A percentile compares a stretch with the other conserved stretches of the same genome.
Evolutionary conservation across 1,140 invertebrate species (phyloP).

Genomic region (Asbolus verrucosus): DNA sequence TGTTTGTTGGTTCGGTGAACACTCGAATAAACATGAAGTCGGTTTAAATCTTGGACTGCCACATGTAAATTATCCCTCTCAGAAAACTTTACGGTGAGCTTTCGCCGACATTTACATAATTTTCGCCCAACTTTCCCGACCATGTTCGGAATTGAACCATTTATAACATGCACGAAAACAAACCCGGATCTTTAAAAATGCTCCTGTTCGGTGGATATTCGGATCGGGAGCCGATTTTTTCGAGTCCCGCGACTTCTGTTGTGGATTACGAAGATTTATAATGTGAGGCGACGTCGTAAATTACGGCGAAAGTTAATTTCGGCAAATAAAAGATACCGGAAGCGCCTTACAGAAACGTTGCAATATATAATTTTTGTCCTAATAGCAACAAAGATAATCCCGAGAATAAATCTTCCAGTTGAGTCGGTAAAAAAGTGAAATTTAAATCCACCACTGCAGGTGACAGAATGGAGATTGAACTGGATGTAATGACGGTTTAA

Average conservation of each 20-base stretch:
- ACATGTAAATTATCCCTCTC: slow-evolving; percentile 9
- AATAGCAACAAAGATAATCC: slow-evolving; percentile 10
- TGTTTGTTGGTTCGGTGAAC: not conserved
- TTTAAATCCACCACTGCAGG: slow-evolving; percentile 8
- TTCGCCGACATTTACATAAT: slow-evolving; percentile 33
- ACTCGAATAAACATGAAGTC: slow-evolving; percentile 5
- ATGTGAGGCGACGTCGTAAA: not conserved
- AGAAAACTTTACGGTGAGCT: slow-evolving; percentile 26
- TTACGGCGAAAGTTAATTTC: slow-evolving; percentile 11
- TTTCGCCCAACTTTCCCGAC: slow-evolving; percentile 18
- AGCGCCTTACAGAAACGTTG: not conserved
- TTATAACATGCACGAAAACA: slow-evolving; percentile 23
- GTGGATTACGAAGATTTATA: not conserved
- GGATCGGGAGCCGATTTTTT: slow-evolving; percentile 3
- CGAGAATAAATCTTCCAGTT: slow-evolving; percentile 8
- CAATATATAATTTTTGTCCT: slow-evolving; percentile 12
- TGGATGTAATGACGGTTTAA: not conserved
- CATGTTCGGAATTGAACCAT: slow-evolving; percentile 3
- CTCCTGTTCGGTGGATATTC: not conserved
- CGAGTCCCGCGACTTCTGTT: not conserved
- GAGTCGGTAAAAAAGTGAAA: slow-evolving; percentile 15
- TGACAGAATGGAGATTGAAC: slow-evolving; percentile 25
- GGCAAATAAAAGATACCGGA: not conserved
- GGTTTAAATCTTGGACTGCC: slow-evolving; percentile 23
- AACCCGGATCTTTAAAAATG: slow-evolving; percentile 10